phyloP scores from a whole-genome alignment of 1,140 invertebrate genomes.

The Mylabris phalerata region DNA sequence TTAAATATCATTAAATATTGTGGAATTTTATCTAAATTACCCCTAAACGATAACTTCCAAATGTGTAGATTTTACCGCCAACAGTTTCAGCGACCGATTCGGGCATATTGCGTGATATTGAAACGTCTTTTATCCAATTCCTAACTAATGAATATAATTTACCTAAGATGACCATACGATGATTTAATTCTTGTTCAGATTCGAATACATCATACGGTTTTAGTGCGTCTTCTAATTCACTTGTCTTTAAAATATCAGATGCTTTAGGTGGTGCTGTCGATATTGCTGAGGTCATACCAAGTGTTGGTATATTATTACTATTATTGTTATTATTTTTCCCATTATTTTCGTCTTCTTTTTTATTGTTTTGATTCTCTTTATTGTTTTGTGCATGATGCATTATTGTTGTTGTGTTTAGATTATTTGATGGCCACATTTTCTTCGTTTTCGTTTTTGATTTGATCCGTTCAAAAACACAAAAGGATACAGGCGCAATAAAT shows the following conservation, averaged over 20 bases:
- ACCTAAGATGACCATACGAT: slow-evolving; percentile 74
- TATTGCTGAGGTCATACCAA: slow-evolving; percentile 92
- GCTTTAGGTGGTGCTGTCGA: slow-evolving; percentile 81
- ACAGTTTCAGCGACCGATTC: slow-evolving; percentile 75
- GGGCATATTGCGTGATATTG: slow-evolving; percentile 83
- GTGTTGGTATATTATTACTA: slow-evolving; percentile 39
- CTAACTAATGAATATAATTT: slow-evolving; percentile 86
- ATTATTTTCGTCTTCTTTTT: slow-evolving; percentile 15
- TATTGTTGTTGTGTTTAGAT: slow-evolving; percentile 13
- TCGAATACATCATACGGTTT: slow-evolving; percentile 89
- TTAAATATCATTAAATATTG: neutral
- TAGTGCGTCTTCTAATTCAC: slow-evolving; percentile 74
- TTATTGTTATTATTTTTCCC: slow-evolving; percentile 27
- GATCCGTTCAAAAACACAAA: too few relatives aligned
- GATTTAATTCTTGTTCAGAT: slow-evolving; percentile 82
- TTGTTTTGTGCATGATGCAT: slow-evolving; percentile 14
- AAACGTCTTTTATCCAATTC: slow-evolving; percentile 87
- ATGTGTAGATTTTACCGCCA: slow-evolving; percentile 98
- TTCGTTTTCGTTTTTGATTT: neutral
- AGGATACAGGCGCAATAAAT: too few relatives aligned
- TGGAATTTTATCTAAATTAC: slow-evolving; percentile 41
- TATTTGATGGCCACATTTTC: slow-evolving; percentile 29
- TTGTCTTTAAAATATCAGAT: slow-evolving; percentile 73
- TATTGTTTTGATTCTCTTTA: slow-evolving; percentile 23
- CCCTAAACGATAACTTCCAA: slow-evolving; percentile 88